Base-by-base conservation (phyloP, 1,140 invertebrate genomes). In the Drosophila subpulchrella region DNA sequence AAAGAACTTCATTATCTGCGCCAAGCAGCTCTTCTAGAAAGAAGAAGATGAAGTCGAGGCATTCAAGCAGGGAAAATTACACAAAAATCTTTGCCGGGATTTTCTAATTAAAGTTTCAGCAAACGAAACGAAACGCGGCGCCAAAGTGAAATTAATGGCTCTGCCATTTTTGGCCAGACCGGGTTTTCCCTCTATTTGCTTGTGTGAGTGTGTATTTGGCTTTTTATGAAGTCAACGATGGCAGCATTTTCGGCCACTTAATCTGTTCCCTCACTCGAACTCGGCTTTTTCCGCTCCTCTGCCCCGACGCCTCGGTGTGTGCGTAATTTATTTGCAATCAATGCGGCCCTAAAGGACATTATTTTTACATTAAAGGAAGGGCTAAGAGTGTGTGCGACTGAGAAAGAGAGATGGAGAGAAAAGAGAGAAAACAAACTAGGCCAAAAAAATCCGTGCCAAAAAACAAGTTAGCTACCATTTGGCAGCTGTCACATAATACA, bases 281-380 rank as follows among this genome's bases (percentile, higher is more conserved):
- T 44, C 38, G 32, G 55, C 54, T 42, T 13, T 59, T 32, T 12
- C 51, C 30, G 32, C 47, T 59, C 57, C 51, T 38, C 61, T 42
- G 38, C 51, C 47, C 36, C 20, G 6, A 30, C 34, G 53, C 67
- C 32, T 38, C 15, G 11, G 36, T 46, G 70, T 85, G 65, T 79
- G 66, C 75, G 83, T 88, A 81, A 88, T 88, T 89, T 88, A 88
- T 88, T 88, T 89, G 84, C 85, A 83, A 88, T 88, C 84, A 89
- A 88, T 88, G 84, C 73, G 72, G 84, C 80, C 84, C 53, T 58
- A 74, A 72, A 78, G 76, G 84, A 84, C 84, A 89, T 88, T 88
- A 88, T 88, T 84, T 88, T 84, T 68, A 89, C 84, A 89, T 88
- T 88, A 88, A 83, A 83, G 68, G 47, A 70, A 62, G 48, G 38